Evolutionary conservation across 1,140 invertebrate species (phyloP), one percentile per base, ranked within the genome.

Genomic region (Zaprionus vittiger): DNA sequence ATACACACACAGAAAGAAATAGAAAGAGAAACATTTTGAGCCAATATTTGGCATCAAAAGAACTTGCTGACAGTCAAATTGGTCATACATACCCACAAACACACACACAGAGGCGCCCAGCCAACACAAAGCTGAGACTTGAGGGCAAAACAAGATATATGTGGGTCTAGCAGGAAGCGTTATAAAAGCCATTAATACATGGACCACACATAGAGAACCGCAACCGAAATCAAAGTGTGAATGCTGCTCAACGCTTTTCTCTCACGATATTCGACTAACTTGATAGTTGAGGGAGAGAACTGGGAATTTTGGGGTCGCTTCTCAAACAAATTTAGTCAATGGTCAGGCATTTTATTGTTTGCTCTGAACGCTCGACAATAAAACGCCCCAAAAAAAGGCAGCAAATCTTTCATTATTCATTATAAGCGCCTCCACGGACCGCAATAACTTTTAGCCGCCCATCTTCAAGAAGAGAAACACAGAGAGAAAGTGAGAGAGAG

Each of bases 361-460:
- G 79, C 44, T 54, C 67, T 54, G 55, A 67, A 41, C 54, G 55
- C 56, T 66, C 67, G 74, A 80, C 82, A 84, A 86, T 87, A 76
- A 83, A 87, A 84, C 74, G 61, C 37, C 74, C 68, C 49, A 83
- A 76, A 77, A 49, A 68, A 62, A 57, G 83, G 80, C 78, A 74
- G 80, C 82, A 83, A 80, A 83, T 89, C 80, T 80, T 87, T 87
- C 80, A 87, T 87, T 87, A 87, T 87, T 87, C 83, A 87, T 87
- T 87, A 87, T 87, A 87, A 87, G 83, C 83, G 74, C 61, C 61
- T 64, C 28, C 68, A 75, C 60, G 54, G 84, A 81, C 81, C 75
- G 84, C 84, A 87, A 87, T 89, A 87, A 87, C 79, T 87, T 83
- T 81, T 59, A 59, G 56, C 73, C 49, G 26, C 34, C 26, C 37